These are phyloP conservation scores for Montipora efflorescens DNA, from an alignment of 64 coral and sea anemone genomes.

Conservation along the genomic window DNA sequence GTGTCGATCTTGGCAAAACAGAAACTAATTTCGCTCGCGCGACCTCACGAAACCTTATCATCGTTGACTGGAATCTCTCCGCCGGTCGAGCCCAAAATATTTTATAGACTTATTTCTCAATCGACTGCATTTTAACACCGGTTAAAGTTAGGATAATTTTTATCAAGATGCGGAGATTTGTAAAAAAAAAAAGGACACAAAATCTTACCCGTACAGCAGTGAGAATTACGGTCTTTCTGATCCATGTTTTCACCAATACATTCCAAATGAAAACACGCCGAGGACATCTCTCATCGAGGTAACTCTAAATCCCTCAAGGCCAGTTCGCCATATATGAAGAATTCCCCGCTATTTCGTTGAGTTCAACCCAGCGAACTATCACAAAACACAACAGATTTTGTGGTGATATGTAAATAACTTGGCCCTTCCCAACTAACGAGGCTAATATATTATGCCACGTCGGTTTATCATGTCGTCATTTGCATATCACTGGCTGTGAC, in stretches of 20 bases:
- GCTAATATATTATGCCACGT: conserved; percentile 40
- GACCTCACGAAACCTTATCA: neutral
- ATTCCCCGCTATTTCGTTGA: neutral
- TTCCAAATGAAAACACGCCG: conserved; percentile 45
- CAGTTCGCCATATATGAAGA: conserved; percentile 8
- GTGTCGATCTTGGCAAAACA: too few relatives aligned
- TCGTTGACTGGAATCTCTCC: neutral
- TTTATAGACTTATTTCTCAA: neutral
- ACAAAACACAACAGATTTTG: conserved; percentile 23
- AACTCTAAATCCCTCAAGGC: neutral
- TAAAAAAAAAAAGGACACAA: neutral
- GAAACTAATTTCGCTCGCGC: too few relatives aligned
- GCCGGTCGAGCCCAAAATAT: neutral
- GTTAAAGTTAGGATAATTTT: neutral
- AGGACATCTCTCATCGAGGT: conserved; percentile 7
- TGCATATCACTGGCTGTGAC: conserved; percentile 49
- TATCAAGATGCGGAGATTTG: neutral
- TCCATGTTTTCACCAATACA: conserved; percentile 51
- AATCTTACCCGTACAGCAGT: conserved; percentile 53
- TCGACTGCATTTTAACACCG: neutral
- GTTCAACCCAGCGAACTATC: neutral
- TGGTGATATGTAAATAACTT: conserved; percentile 33
- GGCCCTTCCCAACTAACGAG: neutral
- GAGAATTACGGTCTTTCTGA: conserved; percentile 58
- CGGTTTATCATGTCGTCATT: conserved; percentile 40